Base-by-base conservation (phyloP, 2,113 vertebrate species). In the Ctenodactylus gundi region DNA sequence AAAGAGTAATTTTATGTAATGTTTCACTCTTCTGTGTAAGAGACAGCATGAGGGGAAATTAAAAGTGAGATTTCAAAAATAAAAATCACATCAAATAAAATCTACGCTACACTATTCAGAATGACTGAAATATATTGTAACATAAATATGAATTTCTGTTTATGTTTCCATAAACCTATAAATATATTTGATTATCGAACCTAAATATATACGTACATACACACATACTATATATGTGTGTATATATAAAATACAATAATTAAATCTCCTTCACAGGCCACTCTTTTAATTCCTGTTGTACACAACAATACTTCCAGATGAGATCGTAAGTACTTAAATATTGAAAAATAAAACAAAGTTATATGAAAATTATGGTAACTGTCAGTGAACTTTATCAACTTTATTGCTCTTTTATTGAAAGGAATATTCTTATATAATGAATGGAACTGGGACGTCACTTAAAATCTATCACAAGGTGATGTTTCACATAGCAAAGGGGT, bases 401-500 rank as follows among this genome's bases (percentile, higher is more conserved):
- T 36, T 4, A 78, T 62, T 51, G 12, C 36, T 86, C 65, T 93
- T 86, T 64, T 85, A 87, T 34, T 49, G 0, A 68, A 7, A 93
- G 14, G 53, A 83, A 87, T 90, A 83, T 82, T 78, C 13, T 27
- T 29, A 58, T 81, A 85, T 94, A 76, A 75, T 94, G 36, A 84
- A 68, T 93, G 53, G 21, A 95, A 1, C 0, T 27, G 6, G 34
- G 87, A 60, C 3, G 39, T 70, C 57, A 88, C 0, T 6, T 78
- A 31, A 27, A 78, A 73, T 68, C 15, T 78, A 78, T 67, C 41
- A 81, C 44, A 7, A 57, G 65, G 41, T 36, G 17, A 53, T 70
- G 58, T 84, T 88, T 94, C 92, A 97, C 58, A 58, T 65, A 91
- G 78, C 88, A 94, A 83, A 94, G 57, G 73, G 93, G 62, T 62